Conservation (phyloP, 35 echinoderm and acorn worm genomes). For the Anneissia japonica region DNA sequence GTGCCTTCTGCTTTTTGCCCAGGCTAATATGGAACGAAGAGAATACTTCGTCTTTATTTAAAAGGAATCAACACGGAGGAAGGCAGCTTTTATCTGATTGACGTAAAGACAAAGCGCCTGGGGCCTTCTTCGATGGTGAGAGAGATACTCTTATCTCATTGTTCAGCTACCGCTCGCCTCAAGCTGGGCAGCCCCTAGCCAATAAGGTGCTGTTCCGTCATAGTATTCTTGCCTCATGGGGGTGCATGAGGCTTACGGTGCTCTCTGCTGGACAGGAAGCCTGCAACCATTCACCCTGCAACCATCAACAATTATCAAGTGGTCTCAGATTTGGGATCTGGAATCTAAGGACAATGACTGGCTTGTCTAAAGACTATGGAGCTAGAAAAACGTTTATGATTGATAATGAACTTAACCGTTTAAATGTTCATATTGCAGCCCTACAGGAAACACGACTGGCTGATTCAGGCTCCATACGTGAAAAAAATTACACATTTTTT, state of each 20-base stretch:
- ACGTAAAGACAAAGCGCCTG: background rate
- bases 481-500: slow-evolving; percentile 8
- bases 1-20: slow-evolving; percentile 7
- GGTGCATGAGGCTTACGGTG: slow-evolving; percentile 5
- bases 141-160: background rate
- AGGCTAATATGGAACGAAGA: slow-evolving; percentile 42
- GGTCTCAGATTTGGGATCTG: slow-evolving; percentile 14
- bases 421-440: slow-evolving; percentile 33
- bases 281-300: background rate
- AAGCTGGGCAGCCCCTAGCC: slow-evolving; percentile 13
- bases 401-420: slow-evolving; percentile 16
- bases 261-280: slow-evolving; percentile 14
- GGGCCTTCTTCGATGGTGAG: slow-evolving; percentile 5
- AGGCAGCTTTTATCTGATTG: background rate
- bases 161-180: slow-evolving; percentile 5
- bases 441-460: slow-evolving; percentile 19
- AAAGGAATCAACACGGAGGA: background rate
- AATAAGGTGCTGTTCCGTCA: slow-evolving; percentile 18
- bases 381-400: slow-evolving; percentile 26
- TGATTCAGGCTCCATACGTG: background rate
- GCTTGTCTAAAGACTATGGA: background rate
- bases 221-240: slow-evolving; percentile 15
- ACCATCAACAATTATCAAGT: slow-evolving; percentile 15
- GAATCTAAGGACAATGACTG: slow-evolving; percentile 36
- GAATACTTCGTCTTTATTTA: slow-evolving; percentile 7